Percentiles rank a stretch among this genome's conserved stretches.
Conservation (phyloP, 2,888 invertebrate genomes). For the Frankliniella intonsa region DNA sequence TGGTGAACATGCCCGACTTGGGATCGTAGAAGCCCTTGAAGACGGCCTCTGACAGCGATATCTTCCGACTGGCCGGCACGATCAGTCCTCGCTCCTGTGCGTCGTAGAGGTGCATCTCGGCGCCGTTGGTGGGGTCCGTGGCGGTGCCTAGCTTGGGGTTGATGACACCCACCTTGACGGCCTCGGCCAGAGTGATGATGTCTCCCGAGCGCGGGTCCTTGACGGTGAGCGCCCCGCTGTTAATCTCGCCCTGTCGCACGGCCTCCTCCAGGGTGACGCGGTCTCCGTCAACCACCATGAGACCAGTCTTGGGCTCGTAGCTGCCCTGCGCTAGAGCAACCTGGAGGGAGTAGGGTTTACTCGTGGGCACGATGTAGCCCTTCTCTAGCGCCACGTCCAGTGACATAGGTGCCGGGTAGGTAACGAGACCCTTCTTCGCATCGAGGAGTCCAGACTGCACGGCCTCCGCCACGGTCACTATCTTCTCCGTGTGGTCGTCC, state of each 20-base stretch:
- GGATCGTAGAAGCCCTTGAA: constrained; percentile 87
- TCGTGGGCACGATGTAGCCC: constrained; percentile 72
- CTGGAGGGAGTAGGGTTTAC: constrained; percentile 75
- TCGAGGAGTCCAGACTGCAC: constrained; percentile 66
- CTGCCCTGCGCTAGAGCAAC: constrained; percentile 76
- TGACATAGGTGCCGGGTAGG: constrained; percentile 60
- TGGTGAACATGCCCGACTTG: constrained; percentile 73
- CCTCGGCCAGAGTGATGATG: constrained; percentile 73
- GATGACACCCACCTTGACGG: constrained; percentile 69
- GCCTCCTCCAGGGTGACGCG: constrained; percentile 69
- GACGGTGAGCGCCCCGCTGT: constrained; percentile 69
- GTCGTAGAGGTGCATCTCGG: constrained; percentile 71
- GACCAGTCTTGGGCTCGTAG: constrained; percentile 70
- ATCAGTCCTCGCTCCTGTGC: constrained; percentile 79
- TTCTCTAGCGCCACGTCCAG: constrained; percentile 75
- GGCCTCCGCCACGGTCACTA: constrained; percentile 65
- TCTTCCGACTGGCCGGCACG: constrained; percentile 74
- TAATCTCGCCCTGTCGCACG: constrained; percentile 68
- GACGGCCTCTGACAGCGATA: constrained; percentile 84
- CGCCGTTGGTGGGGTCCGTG: constrained; percentile 67
- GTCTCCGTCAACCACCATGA: constrained; percentile 60
- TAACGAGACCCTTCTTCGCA: constrained; percentile 63
- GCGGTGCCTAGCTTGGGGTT: constrained; percentile 76
- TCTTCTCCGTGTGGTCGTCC: constrained; percentile 63
- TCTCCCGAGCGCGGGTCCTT: constrained; percentile 75